phyloP scores from a whole-genome alignment of 2,888 invertebrate genomes.

The Galerucella pusilla region DNA sequence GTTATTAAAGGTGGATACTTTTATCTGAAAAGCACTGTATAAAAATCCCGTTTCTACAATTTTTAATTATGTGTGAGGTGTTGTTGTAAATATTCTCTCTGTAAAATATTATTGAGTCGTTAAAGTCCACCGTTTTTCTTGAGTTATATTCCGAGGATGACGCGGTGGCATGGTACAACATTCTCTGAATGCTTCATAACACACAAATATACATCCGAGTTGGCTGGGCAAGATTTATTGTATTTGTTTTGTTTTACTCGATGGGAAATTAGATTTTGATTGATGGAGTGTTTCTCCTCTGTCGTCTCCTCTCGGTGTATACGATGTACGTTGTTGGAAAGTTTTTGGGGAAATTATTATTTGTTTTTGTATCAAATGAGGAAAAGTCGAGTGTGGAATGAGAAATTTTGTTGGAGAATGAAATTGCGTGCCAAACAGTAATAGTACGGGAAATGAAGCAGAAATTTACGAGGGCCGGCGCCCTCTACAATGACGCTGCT shows the following conservation, averaged over 20 bases:
- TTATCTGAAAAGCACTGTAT: too few species aligned
- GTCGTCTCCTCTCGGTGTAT: not conserved
- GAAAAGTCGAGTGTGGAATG: not conserved
- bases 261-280: constrained; percentile 33
- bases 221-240: constrained; percentile 24
- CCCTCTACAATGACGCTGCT: too few species aligned
- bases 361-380: not conserved
- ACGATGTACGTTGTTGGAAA: not conserved
- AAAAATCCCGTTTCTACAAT: not conserved
- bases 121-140: constrained; percentile 25
- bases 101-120: constrained; percentile 34
- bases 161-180: constrained; percentile 30
- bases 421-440: not conserved
- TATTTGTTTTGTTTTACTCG: constrained; percentile 28
- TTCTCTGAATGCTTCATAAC: constrained; percentile 30
- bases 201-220: constrained; percentile 24
- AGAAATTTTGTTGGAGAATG: not conserved
- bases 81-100: constrained; percentile 20
- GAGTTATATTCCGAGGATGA: constrained; percentile 22
- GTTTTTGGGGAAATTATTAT: constrained; percentile 5
- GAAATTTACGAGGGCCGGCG: too few species aligned
- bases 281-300: constrained; percentile 22
- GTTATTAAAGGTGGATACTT: too few species aligned
- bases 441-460: not conserved
- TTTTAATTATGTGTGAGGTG: constrained; percentile 17